phyloP scores from a whole-genome alignment of 2,113 vertebrate genomes.

The Anguilla rostrata region DNA sequence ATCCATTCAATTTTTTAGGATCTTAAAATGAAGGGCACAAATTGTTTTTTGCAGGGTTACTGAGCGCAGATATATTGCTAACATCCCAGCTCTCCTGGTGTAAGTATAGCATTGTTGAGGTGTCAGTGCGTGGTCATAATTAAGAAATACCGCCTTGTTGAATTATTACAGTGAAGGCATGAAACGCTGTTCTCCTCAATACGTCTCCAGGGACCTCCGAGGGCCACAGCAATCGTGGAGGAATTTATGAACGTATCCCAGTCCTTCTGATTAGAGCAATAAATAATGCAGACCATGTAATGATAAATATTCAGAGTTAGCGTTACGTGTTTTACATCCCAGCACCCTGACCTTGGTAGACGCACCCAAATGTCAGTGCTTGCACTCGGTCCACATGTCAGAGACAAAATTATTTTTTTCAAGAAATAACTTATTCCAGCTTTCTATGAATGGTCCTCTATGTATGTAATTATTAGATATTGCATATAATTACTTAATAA shows the following conservation, averaged over 20 bases:
- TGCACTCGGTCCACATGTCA: not conserved
- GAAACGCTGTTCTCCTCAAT: constrained; percentile 23
- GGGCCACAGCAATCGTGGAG: not conserved
- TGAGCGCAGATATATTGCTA: not conserved
- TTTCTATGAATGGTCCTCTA: no score
- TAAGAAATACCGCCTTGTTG: constrained; percentile 36
- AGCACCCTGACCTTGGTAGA: constrained; percentile 31
- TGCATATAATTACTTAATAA: no score
- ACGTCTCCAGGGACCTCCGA: not conserved
- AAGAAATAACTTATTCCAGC: not conserved
- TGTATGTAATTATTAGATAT: no score
- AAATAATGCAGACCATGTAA: constrained; percentile 42
- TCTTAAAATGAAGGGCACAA: not conserved
- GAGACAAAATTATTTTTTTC: not conserved
- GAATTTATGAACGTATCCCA: constrained; percentile 21
- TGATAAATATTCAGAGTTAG: constrained; percentile 40
- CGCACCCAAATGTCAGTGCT: constrained; percentile 46
- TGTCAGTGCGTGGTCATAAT: constrained; percentile 25
- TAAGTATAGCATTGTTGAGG: not conserved
- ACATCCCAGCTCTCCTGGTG: not conserved
- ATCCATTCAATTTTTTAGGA: not conserved
- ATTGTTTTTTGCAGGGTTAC: not conserved
- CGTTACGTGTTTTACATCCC: constrained; percentile 19
- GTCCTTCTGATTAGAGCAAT: constrained; percentile 38
- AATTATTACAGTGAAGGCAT: constrained; percentile 36